Evolutionary conservation across 2,888 invertebrate species (phyloP).

Genomic region (Noctua comes): DNA sequence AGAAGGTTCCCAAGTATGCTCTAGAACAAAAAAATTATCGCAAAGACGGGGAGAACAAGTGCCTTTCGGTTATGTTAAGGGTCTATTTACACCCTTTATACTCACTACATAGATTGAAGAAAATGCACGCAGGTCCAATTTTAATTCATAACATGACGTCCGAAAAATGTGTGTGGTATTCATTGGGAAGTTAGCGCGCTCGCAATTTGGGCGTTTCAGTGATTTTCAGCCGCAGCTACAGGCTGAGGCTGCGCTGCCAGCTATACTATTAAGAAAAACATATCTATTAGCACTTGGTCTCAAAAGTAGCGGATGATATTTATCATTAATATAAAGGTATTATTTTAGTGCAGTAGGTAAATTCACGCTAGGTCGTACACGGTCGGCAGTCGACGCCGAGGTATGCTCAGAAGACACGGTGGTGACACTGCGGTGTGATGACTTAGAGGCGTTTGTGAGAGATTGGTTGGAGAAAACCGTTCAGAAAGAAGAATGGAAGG

Average conservation of each 20-base stretch:
- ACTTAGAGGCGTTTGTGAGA: background rate
- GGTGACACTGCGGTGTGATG: background rate
- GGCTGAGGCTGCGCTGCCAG: constrained; percentile 53
- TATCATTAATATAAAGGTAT: background rate
- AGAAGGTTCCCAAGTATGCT: too few relatives aligned
- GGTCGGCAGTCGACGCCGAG: background rate
- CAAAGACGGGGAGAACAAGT: too few relatives aligned
- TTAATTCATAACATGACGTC: constrained; percentile 16
- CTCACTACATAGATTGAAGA: too few relatives aligned
- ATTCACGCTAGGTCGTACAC: background rate
- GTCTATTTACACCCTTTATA: too few relatives aligned
- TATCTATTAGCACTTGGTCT: constrained; percentile 55
- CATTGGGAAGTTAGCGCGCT: constrained; percentile 37
- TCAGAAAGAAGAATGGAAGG: background rate
- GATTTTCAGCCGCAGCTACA: constrained; percentile 62
- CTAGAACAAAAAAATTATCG: too few relatives aligned
- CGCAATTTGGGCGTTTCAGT: constrained; percentile 62
- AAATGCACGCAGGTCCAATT: background rate
- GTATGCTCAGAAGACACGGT: background rate
- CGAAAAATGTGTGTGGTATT: constrained; percentile 46
- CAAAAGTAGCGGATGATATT: constrained; percentile 18
- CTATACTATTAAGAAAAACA: constrained; percentile 65
- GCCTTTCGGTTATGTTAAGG: too few relatives aligned
- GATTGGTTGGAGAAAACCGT: background rate
- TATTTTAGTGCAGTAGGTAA: background rate